These are phyloP conservation scores for Teleopsis dalmanni DNA, from an alignment of 1,140 invertebrate species.

Conservation along the genomic window DNA sequence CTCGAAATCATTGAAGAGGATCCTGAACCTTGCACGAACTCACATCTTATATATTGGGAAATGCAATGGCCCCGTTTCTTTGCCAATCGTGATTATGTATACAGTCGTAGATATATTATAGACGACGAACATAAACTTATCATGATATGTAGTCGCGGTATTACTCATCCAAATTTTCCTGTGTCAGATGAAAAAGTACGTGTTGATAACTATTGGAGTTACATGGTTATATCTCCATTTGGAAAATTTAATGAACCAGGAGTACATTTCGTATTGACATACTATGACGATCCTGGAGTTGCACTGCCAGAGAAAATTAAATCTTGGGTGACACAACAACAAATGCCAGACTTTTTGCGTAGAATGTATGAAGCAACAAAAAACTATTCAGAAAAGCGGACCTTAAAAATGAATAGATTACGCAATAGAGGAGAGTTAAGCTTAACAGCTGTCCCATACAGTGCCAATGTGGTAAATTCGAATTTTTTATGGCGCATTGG, in stretches of 20 bases:
- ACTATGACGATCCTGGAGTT: conserved; percentile 79
- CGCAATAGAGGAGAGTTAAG: too few species aligned
- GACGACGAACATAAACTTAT: conserved; percentile 49
- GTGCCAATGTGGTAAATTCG: too few species aligned
- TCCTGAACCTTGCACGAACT: conserved; percentile 48
- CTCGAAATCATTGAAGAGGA: conserved; percentile 62
- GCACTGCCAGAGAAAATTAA: conserved; percentile 58
- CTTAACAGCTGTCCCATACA: too few species aligned
- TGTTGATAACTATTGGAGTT: conserved; percentile 77
- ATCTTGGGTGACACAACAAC: conserved; percentile 56
- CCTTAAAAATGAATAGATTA: conserved; percentile 36
- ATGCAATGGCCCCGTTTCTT: conserved; percentile 80
- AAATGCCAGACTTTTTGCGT: conserved; percentile 42
- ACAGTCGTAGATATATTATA: conserved; percentile 62
- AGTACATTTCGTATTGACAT: conserved; percentile 75
- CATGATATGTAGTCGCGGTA: conserved; percentile 46
- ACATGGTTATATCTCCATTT: conserved; percentile 71
- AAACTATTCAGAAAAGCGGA: conserved; percentile 32
- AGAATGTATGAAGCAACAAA: conserved; percentile 42
- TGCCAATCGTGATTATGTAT: conserved; percentile 81
- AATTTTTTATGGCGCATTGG: too few species aligned
- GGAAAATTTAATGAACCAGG: conserved; percentile 34
- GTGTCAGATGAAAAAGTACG: conserved; percentile 44
- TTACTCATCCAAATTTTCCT: conserved; percentile 41
- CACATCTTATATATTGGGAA: conserved; percentile 80